These are phyloP conservation scores for Dicrurus megarhynchus DNA, from an alignment of 2,113 vertebrate genomes.

Conservation along the genomic window DNA sequence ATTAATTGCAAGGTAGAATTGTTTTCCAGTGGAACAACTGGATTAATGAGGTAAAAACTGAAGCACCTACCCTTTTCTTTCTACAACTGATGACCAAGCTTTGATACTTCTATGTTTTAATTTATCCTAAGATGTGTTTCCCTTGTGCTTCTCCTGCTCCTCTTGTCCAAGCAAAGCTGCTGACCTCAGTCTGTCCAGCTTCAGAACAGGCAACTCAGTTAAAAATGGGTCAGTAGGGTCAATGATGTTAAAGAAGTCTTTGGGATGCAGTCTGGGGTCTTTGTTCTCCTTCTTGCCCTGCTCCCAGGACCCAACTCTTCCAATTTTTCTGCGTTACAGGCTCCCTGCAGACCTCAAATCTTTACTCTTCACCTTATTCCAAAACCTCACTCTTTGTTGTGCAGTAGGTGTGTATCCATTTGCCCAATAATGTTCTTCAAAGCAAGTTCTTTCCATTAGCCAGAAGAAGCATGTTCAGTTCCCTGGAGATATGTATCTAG, in stretches of 20 bases:
- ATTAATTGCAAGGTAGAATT: slow-evolving; percentile 28
- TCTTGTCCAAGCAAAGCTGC: neutral
- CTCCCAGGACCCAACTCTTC: neutral
- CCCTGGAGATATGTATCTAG: neutral
- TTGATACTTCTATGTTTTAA: neutral
- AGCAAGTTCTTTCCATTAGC: neutral
- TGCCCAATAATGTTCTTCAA: neutral
- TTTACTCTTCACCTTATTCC: neutral
- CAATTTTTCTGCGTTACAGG: neutral
- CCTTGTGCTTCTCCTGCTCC: neutral
- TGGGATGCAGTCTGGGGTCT: neutral
- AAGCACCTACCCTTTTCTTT: neutral
- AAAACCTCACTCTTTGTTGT: neutral
- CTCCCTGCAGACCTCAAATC: neutral
- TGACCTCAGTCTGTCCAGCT: neutral
- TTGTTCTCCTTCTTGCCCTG: neutral
- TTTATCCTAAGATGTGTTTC: neutral
- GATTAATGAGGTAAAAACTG: slow-evolving; percentile 21
- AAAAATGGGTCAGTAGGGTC: neutral
- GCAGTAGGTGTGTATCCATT: neutral
- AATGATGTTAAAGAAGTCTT: neutral
- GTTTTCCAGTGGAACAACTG: slow-evolving; percentile 8
- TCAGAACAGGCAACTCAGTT: neutral
- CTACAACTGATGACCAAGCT: neutral
- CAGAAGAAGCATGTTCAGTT: neutral